Evolutionary conservation across 2,797 vertebrate species (phyloP), one percentile per base, ranked within the genome.

Genomic region (Enteromius thamalakanensis): DNA sequence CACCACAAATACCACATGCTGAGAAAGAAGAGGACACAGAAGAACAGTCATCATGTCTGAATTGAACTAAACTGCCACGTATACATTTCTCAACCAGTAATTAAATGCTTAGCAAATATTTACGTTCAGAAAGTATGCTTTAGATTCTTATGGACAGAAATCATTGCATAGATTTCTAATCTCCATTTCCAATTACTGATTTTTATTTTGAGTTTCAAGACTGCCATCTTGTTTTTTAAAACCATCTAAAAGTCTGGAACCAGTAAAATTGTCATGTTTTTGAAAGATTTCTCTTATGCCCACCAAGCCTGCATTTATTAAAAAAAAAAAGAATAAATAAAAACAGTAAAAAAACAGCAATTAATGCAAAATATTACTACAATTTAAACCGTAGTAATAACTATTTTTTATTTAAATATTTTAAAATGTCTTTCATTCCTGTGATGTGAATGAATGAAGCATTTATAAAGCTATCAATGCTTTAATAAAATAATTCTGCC

Each of bases 1-100:
- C 83, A 98, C 94, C 71, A 96, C 89, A 79, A 99, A 99, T 21
- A 98, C 97, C 69, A 98, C 88, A 0, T 99, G 98, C 97, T 99
- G 88, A 26, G 76, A 84, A 19, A 23, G 53, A 78, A 80, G 1
- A 80, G 65, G 78, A 34, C 72, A 14, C 40, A 85, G 42, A 40
- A n/a, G 40, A 12, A 49, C 29, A 23, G 26, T 62, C 1, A 17
- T 23, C 29, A 37, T 55, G 29, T 79, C 14, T 6, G 26, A 4
- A 42, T 0, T 29, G 0, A 29, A 70, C 14, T 4, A 8, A n/a
- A 21, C 8, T 34, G 7, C 12, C 29, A n/a, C 19, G 15, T n/a
- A 7, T 5, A 15, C 8, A 0, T 71, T 26, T 71, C 8, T 71
- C 3, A 71, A 49, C 26, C 8, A 1, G n/a, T 26, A 47, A 29